A percentile compares a stretch with the other conserved stretches of the same genome.
phyloP scores from a whole-genome alignment of 2,888 invertebrate species.

The Cheiracanthium punctorium region DNA sequence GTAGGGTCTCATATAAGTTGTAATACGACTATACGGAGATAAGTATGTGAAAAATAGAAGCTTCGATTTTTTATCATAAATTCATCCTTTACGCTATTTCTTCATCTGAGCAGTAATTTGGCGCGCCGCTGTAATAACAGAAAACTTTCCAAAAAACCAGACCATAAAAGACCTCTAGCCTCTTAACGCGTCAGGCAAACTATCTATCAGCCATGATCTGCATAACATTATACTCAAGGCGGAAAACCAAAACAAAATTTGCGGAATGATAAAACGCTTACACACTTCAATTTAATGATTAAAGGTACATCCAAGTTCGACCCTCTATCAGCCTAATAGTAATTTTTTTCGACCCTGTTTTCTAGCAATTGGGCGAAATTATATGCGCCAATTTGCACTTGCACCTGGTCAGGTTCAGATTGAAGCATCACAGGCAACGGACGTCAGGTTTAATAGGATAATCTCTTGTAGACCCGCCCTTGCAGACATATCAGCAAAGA shows the following conservation, averaged over 20 bases:
- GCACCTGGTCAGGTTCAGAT: neutral
- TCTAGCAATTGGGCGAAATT: neutral
- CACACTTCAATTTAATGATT: neutral
- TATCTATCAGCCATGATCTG: no score
- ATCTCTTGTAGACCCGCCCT: neutral
- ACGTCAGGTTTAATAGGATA: slow-evolving; percentile 3
- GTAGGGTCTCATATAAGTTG: no score
- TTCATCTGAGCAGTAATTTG: no score
- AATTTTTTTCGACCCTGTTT: neutral
- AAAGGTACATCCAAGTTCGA: neutral
- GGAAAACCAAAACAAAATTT: neutral
- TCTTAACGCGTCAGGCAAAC: no score
- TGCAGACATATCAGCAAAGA: neutral
- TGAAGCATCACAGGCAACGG: neutral
- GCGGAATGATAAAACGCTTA: neutral
- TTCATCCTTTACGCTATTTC: no score
- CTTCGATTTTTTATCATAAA: no score
- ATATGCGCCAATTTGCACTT: slow-evolving; percentile 1
- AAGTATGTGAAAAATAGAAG: no score
- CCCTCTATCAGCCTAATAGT: neutral
- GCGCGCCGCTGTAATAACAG: no score
- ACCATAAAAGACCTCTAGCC: no score
- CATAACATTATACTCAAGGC: no score
- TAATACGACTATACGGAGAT: no score
- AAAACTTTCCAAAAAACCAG: no score